A percentile compares a stretch with the other conserved stretches of the same genome.
These are phyloP conservation scores for Sebastes vulpes DNA, from an alignment of 2,797 vertebrate species.

Conservation along the genomic window DNA sequence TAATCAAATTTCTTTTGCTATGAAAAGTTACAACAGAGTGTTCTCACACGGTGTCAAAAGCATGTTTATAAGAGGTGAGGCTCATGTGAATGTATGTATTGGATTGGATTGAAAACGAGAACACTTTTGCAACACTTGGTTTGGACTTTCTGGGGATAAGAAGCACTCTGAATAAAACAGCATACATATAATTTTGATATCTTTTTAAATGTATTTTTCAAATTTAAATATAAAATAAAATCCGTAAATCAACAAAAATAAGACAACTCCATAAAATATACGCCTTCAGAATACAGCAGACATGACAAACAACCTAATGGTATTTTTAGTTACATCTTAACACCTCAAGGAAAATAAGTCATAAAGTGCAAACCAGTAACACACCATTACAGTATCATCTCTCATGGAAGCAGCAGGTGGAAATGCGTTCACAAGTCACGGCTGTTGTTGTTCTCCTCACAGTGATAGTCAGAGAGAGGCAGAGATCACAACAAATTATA, in stretches of 20 bases:
- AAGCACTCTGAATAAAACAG: neutral
- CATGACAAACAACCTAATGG: neutral
- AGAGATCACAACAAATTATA: neutral
- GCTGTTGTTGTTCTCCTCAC: neutral
- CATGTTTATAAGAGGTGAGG: neutral
- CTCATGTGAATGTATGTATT: neutral
- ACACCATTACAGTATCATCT: neutral
- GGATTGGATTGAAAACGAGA: neutral
- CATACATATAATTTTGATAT: neutral
- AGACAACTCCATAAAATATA: neutral
- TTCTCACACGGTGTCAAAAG: neutral
- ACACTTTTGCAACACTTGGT: neutral
- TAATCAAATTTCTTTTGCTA: neutral
- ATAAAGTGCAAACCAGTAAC: neutral
- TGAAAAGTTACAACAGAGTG: neutral
- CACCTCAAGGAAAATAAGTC: neutral
- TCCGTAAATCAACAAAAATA: too few relatives aligned
- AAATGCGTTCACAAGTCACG: neutral
- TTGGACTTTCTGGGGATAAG: neutral
- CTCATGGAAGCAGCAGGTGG: neutral
- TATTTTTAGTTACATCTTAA: neutral
- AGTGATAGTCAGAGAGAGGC: neutral
- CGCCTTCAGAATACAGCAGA: neutral
- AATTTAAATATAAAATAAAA: neutral
- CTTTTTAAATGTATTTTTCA: neutral